Evolutionary conservation across 2,113 vertebrate species (phyloP).

Genomic region (Nothoprocta perdicaria): DNA sequence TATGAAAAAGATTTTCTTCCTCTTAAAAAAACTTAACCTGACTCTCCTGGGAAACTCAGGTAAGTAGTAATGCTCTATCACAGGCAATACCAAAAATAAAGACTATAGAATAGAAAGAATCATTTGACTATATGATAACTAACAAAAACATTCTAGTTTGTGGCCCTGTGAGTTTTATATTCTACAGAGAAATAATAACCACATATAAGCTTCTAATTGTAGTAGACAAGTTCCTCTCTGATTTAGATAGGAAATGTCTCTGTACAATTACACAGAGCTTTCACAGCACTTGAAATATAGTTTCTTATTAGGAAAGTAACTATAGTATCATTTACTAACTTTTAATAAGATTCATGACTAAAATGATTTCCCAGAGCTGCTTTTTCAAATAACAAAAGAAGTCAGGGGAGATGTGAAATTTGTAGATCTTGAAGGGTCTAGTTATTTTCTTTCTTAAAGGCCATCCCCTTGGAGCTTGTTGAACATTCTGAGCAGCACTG

Average conservation of each 20-base stretch:
- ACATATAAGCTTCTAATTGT: background rate
- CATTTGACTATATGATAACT: background rate
- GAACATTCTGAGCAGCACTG: background rate
- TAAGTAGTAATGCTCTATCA: background rate
- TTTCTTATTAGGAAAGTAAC: background rate
- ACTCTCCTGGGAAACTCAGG: background rate
- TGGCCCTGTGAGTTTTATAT: background rate
- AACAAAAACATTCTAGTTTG: background rate
- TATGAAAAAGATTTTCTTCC: constrained; percentile 4
- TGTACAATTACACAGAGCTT: background rate
- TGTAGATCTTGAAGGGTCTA: background rate
- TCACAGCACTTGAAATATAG: background rate
- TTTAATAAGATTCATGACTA: background rate
- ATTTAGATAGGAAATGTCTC: background rate
- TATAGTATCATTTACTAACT: background rate
- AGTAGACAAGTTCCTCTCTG: background rate
- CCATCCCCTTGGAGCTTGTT: background rate
- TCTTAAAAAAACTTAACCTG: background rate
- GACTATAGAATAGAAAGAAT: background rate
- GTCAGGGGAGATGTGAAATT: background rate
- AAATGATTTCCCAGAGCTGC: background rate
- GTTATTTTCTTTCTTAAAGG: background rate
- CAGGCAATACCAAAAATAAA: background rate
- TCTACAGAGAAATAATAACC: background rate
- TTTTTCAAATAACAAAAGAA: background rate